These are phyloP conservation scores for Neuroterus valhalla DNA, from an alignment of 1,140 invertebrate species.

Conservation along the genomic window DNA sequence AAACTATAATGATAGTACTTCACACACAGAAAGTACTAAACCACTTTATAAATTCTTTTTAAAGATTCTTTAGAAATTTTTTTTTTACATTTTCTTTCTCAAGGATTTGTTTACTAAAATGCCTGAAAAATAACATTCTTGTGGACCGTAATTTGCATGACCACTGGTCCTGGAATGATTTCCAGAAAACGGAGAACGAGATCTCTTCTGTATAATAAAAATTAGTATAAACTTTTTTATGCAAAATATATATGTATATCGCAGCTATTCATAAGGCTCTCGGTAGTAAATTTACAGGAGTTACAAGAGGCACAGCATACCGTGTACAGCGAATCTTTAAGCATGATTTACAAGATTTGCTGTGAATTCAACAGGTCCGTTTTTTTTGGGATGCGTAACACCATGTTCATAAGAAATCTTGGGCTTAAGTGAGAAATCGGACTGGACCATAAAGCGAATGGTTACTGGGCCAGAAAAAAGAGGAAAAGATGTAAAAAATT, in stretches of 20 bases:
- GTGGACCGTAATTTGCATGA: no score
- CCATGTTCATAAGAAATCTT: not conserved
- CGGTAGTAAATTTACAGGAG: conserved; percentile 17
- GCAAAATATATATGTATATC: not conserved
- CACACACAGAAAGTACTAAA: no score
- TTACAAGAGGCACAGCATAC: not conserved
- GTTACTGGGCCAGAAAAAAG: not conserved
- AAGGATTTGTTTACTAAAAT: no score
- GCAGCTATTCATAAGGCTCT: conserved; percentile 17
- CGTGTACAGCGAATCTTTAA: conserved; percentile 4
- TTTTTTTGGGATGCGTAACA: not conserved
- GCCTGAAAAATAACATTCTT: no score
- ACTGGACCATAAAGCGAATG: conserved; percentile 11
- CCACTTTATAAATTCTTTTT: no score
- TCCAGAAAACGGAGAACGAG: not conserved
- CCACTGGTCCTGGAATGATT: not conserved
- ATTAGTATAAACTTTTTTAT: not conserved
- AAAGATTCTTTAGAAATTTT: no score
- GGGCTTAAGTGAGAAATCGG: conserved; percentile 22
- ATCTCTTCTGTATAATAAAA: not conserved
- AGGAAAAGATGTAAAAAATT: conserved; percentile 10
- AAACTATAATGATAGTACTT: no score
- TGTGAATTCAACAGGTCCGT: conserved; percentile 1
- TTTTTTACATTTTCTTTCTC: no score
- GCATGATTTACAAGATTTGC: conserved; percentile 26